phyloP scores from a whole-genome alignment of 2,888 invertebrate genomes.

The Drosophila antonietae region DNA sequence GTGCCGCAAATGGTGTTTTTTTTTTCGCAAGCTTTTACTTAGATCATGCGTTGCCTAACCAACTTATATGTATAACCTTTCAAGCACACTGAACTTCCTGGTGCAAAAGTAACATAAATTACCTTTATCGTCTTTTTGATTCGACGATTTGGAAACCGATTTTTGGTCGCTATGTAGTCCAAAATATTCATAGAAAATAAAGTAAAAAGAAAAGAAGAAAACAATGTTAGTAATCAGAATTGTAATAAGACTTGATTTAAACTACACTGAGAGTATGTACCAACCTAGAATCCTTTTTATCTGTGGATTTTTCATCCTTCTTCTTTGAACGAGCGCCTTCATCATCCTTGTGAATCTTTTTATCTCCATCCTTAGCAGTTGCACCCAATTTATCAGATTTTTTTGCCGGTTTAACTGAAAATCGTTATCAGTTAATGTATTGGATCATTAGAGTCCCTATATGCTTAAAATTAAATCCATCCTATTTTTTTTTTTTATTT shows the following conservation, averaged over 20 bases:
- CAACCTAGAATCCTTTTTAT: slow-evolving; percentile 86
- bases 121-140: slow-evolving; percentile 85
- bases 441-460: background rate
- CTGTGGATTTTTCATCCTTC: slow-evolving; percentile 85
- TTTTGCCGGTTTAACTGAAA: slow-evolving; percentile 60
- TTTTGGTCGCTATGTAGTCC: slow-evolving; percentile 71
- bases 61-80: slow-evolving; percentile 45
- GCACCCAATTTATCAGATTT: slow-evolving; percentile 58
- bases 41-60: slow-evolving; percentile 46
- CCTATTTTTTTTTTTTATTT: background rate
- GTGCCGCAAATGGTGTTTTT: slow-evolving; percentile 33
- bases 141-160: slow-evolving; percentile 74
- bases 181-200: slow-evolving; percentile 14
- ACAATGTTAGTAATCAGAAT: slow-evolving; percentile 23
- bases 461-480: background rate
- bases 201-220: slow-evolving; percentile 14
- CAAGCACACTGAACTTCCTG: slow-evolving; percentile 53
- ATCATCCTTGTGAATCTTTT: slow-evolving; percentile 75
- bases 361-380: slow-evolving; percentile 68
- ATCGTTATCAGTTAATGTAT: slow-evolving; percentile 14
- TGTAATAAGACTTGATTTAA: too few species aligned
- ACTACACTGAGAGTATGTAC: slow-evolving; percentile 52
- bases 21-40: slow-evolving; percentile 44
- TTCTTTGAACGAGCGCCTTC: slow-evolving; percentile 64
- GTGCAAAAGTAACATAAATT: slow-evolving; percentile 70